These are phyloP conservation scores for Mycetomoellerius zeteki DNA, from an alignment of 1,140 invertebrate species.

Conservation along the genomic window DNA sequence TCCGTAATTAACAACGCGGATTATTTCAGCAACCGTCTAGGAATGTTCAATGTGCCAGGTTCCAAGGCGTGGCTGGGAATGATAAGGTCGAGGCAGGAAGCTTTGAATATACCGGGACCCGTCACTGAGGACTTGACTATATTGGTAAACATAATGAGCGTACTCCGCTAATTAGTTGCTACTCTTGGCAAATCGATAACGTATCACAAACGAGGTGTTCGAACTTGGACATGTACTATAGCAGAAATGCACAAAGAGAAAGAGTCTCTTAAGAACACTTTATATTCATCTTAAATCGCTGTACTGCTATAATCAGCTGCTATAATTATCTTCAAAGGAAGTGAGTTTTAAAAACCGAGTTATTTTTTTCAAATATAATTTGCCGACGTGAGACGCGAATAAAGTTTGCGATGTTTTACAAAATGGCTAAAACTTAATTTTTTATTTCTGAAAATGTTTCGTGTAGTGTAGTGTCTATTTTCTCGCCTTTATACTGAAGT, in stretches of 20 bases:
- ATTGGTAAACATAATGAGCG: constrained; percentile 76
- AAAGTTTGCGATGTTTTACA: not conserved
- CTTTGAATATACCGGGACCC: constrained; percentile 80
- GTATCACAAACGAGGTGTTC: constrained; percentile 67
- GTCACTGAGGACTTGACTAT: constrained; percentile 74
- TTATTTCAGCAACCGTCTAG: constrained; percentile 79
- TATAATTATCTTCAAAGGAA: constrained; percentile 11
- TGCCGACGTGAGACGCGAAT: not conserved
- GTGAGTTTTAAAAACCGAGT: not conserved
- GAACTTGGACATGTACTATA: constrained; percentile 50
- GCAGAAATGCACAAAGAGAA: constrained; percentile 8
- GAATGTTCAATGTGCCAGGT: constrained; percentile 81
- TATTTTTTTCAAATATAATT: not conserved
- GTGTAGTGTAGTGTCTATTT: not conserved
- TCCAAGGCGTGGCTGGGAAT: constrained; percentile 82
- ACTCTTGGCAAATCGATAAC: constrained; percentile 60
- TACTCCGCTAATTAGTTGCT: constrained; percentile 65
- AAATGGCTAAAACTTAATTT: not conserved
- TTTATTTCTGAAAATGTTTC: not conserved
- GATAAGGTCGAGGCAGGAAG: constrained; percentile 80
- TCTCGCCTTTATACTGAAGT: not conserved
- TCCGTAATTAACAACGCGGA: constrained; percentile 19
- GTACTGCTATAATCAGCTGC: not conserved
- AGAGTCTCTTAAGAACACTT: not conserved
- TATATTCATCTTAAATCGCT: not conserved